Conservation (phyloP, 2,888 invertebrate genomes). For the Vesta saturnalis region DNA sequence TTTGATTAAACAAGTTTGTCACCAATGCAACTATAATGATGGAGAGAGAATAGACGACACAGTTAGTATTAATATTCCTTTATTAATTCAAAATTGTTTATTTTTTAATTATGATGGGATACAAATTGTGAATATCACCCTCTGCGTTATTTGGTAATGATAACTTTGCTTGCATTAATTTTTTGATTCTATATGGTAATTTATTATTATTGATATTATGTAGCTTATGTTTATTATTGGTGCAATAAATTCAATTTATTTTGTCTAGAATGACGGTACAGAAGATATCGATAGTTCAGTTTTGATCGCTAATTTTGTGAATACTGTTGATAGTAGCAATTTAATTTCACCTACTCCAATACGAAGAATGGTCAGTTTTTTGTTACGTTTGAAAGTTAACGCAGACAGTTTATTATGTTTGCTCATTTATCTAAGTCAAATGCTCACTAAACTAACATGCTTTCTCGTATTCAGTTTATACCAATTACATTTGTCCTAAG, state of each 20-base stretch:
- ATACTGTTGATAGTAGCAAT: slow-evolving; percentile 16
- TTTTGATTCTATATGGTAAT: no score
- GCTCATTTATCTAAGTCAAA: no score
- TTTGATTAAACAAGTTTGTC: slow-evolving; percentile 73
- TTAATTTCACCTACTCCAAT: slow-evolving; percentile 35
- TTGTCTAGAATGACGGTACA: slow-evolving; percentile 43
- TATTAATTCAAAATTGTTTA: no score
- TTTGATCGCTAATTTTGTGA: slow-evolving; percentile 18
- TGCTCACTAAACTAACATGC: no score
- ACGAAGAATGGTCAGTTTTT: slow-evolving; percentile 54
- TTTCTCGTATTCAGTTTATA: no score
- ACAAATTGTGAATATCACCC: no score
- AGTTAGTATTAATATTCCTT: slow-evolving; percentile 64
- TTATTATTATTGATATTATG: neutral
- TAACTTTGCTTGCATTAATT: no score
- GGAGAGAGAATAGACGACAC: slow-evolving; percentile 67
- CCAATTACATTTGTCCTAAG: no score
- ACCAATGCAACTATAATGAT: slow-evolving; percentile 69
- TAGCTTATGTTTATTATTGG: no score
- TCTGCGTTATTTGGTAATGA: no score
- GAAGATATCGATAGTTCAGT: slow-evolving; percentile 38
- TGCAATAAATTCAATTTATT: slow-evolving; percentile 12
- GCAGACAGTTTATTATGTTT: neutral
- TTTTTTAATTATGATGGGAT: no score
- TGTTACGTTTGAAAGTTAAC: no score